These are phyloP conservation scores for Torymus tubicola DNA, from an alignment of 2,888 invertebrate genomes.

Conservation along the genomic window DNA sequence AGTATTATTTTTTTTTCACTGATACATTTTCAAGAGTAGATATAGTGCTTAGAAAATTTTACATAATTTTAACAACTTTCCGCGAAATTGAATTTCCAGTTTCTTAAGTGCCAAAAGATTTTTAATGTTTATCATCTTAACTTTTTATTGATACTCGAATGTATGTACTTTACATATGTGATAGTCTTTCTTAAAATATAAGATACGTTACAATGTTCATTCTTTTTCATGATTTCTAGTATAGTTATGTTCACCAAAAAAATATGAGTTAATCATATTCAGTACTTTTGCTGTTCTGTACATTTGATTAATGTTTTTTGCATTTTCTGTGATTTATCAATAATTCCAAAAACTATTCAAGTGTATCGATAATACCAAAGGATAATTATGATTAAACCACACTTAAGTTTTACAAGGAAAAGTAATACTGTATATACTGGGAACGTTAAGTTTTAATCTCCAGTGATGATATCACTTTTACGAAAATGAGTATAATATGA, in stretches of 20 bases:
- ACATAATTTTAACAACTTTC: conserved; percentile 7
- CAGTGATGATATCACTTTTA: conserved; percentile 46
- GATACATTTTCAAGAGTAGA: conserved; percentile 5
- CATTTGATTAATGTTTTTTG: conserved; percentile 3
- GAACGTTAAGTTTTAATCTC: conserved; percentile 38
- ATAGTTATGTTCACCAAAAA: not conserved
- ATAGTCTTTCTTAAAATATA: conserved; percentile 36
- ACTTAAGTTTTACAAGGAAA: conserved; percentile 22
- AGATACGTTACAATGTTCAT: conserved; percentile 1
- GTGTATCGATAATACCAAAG: conserved; percentile 36
- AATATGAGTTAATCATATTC: conserved; percentile 9
- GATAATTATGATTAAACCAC: conserved; percentile 21
- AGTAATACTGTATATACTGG: conserved; percentile 47
- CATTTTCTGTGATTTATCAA: conserved; percentile 32
- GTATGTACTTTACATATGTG: conserved; percentile 39
- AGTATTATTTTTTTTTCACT: conserved; percentile 33
- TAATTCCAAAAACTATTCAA: conserved; percentile 14
- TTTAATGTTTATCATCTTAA: conserved; percentile 34
- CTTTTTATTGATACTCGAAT: conserved; percentile 27
- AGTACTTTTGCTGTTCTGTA: not conserved
- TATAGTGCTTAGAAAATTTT: conserved; percentile 29
- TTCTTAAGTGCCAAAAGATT: conserved; percentile 55
- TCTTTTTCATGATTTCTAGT: conserved; percentile 11
- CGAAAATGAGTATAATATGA: conserved; percentile 51
- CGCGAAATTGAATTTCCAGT: conserved; percentile 30